phyloP scores from a whole-genome alignment of 2,797 vertebrate genomes.

The Rhadinocentrus ornatus region DNA sequence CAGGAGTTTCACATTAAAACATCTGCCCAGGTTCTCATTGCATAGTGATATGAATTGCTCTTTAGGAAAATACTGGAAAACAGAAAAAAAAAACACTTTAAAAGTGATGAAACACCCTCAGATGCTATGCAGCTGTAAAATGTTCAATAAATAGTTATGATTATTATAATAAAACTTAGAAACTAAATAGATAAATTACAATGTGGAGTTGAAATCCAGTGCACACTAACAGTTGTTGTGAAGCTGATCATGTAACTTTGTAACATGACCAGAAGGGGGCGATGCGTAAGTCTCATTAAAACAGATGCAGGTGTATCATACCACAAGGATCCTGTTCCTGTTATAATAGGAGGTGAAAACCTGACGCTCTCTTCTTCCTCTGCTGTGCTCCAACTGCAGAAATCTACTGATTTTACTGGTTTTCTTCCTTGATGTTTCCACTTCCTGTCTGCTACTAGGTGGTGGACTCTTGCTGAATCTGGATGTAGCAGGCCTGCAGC shows the following conservation, averaged over 20 bases:
- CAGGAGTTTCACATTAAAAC: conserved; percentile 1
- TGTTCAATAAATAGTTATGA: conserved; percentile 12
- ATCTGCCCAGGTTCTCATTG: neutral
- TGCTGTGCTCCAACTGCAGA: neutral
- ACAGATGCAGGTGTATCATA: neutral
- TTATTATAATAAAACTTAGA: neutral
- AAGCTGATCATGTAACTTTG: neutral
- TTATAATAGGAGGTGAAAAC: neutral
- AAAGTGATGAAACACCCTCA: neutral
- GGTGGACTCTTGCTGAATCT: conserved; percentile 93
- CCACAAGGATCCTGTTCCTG: neutral
- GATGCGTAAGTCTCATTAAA: neutral
- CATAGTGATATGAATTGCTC: neutral
- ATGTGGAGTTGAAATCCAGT: neutral
- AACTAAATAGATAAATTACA: neutral
- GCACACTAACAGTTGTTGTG: neutral
- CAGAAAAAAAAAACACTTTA: neutral
- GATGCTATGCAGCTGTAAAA: neutral
- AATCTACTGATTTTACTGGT: neutral
- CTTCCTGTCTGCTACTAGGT: conserved; percentile 68
- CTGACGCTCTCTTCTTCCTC: neutral
- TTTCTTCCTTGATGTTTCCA: neutral
- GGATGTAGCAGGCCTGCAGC: conserved; percentile 92
- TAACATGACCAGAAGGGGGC: conserved; percentile 28
- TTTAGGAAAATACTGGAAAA: neutral